A percentile compares a stretch with the other conserved stretches of the same genome.
phyloP scores from a whole-genome alignment of 2,113 vertebrate genomes.

The Sakesphorus luctuosus region DNA sequence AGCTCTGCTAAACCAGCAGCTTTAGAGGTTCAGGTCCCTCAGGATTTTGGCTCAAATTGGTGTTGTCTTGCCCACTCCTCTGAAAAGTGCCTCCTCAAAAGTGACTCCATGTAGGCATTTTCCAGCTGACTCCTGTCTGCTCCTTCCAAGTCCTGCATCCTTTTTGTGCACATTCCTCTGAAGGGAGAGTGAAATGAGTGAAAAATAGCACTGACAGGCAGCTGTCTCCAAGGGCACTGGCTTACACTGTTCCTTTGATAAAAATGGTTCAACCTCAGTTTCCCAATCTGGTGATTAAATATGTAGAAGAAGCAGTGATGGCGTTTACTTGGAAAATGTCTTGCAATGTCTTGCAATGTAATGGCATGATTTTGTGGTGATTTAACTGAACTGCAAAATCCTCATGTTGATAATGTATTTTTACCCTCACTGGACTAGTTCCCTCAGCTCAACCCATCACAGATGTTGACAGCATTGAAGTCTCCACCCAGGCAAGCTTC shows the following conservation, averaged over 20 bases:
- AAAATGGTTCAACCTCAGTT: not conserved
- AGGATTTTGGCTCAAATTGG: not conserved
- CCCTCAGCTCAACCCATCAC: not conserved
- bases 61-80: not conserved
- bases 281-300: not conserved
- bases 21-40: not conserved
- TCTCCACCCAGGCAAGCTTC: not conserved
- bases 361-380: not conserved
- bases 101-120: not conserved
- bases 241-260: not conserved
- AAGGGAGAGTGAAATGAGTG: not conserved
- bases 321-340: not conserved
- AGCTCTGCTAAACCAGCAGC: not conserved
- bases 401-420: not conserved
- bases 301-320: not conserved
- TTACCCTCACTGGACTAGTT: not conserved
- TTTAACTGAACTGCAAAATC: not conserved
- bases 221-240: not conserved
- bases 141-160: not conserved
- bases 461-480: not conserved
- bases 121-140: not conserved
- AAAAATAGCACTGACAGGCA: not conserved
- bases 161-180: not conserved
- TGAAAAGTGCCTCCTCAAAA: not conserved
- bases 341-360: not conserved